Evolutionary conservation across 2,888 invertebrate genomes (phyloP).

Genomic region (Meloe dianella): DNA sequence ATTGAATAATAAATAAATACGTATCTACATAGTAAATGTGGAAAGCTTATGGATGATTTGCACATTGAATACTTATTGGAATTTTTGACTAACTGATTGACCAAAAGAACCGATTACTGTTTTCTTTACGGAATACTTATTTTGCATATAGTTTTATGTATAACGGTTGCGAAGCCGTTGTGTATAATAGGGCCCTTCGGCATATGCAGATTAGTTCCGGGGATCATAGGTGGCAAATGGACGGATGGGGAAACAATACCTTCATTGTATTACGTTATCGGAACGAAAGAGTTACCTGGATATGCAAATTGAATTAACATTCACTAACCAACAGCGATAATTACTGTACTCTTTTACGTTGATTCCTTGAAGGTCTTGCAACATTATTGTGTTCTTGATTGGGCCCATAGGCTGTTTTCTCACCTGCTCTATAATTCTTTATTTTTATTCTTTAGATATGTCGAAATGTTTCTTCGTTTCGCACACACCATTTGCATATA

Average conservation of each 20-base stretch:
- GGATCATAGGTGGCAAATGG: constrained; percentile 51
- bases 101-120: constrained; percentile 31
- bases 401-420: constrained; percentile 34
- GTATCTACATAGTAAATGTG: neutral
- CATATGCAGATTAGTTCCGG: constrained; percentile 57
- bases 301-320: constrained; percentile 54
- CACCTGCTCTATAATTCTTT: constrained; percentile 34
- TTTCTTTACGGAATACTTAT: constrained; percentile 44
- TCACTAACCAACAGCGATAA: constrained; percentile 46
- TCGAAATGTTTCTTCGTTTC: constrained; percentile 23
- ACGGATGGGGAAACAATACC: constrained; percentile 50
- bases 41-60: constrained; percentile 26
- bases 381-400: constrained; percentile 9
- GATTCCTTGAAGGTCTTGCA: constrained; percentile 12
- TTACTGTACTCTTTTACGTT: constrained; percentile 39
- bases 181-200: constrained; percentile 32
- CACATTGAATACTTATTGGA: neutral
- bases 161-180: constrained; percentile 38
- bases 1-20: too few relatives aligned
- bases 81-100: neutral
- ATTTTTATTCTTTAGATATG: neutral
- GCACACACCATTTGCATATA: constrained; percentile 43
- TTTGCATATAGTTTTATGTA: constrained; percentile 42
- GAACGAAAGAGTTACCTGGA: constrained; percentile 48
- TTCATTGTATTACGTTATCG: constrained; percentile 43